phyloP scores from a whole-genome alignment of 2,797 vertebrate genomes.

The Falco columbarius region DNA sequence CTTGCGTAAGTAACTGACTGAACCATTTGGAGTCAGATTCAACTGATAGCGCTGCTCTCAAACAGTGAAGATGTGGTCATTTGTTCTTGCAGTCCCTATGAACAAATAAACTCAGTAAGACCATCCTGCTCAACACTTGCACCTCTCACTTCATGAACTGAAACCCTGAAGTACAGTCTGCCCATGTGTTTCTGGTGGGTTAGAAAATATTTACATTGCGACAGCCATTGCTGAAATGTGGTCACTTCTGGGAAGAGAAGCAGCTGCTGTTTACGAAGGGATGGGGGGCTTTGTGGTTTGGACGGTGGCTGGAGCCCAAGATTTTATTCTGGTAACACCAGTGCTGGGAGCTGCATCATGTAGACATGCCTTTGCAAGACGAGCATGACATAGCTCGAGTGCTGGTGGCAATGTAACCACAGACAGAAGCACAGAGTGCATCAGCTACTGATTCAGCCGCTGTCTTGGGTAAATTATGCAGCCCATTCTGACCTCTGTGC shows the following conservation, averaged over 20 bases:
- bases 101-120: not conserved
- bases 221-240: conserved; percentile 10
- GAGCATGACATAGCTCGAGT: not conserved
- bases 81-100: not conserved
- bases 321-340: conserved; percentile 23
- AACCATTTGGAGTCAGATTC: not conserved
- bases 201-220: conserved; percentile 14
- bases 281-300: conserved; percentile 42
- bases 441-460: not conserved
- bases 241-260: conserved; percentile 49
- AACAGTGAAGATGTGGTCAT: not conserved
- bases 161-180: not conserved
- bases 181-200: not conserved
- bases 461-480: not conserved
- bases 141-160: not conserved
- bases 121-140: not conserved
- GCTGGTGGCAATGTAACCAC: not conserved
- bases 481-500: not conserved
- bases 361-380: not conserved
- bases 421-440: not conserved
- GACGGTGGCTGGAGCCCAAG: not conserved
- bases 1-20: not conserved
- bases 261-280: conserved; percentile 56
- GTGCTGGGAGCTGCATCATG: not conserved
- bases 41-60: not conserved